These are phyloP conservation scores for Melanaphis sacchari DNA, from an alignment of 1,140 invertebrate species.

Conservation along the genomic window DNA sequence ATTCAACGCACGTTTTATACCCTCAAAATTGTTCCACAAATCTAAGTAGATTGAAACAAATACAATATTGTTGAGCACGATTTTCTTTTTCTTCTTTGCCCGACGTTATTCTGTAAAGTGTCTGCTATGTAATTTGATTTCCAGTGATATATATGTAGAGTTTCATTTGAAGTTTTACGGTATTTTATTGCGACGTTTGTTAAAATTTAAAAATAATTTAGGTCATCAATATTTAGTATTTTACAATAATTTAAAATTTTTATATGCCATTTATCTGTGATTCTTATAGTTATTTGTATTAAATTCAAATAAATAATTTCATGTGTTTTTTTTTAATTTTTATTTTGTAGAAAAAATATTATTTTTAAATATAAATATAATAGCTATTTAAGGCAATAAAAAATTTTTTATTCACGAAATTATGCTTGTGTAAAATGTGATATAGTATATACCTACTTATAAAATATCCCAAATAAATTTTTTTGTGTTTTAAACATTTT, in stretches of 20 bases:
- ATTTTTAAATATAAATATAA: background rate
- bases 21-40: conserved; percentile 25
- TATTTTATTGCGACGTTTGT: background rate
- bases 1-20: conserved; percentile 47
- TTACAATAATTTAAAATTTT: background rate
- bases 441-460: background rate
- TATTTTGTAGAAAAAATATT: background rate
- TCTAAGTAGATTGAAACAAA: conserved; percentile 31
- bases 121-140: conserved; percentile 1
- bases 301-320: background rate
- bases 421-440: background rate
- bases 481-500: background rate
- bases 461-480: background rate
- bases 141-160: background rate
- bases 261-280: background rate
- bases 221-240: background rate
- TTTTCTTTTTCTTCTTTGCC: background rate
- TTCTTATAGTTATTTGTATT: background rate
- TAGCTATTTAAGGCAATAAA: background rate
- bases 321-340: background rate
- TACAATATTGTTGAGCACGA: conserved; percentile 11
- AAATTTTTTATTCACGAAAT: background rate
- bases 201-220: conserved; percentile 23
- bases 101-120: background rate
- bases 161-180: background rate